phyloP scores from a whole-genome alignment of 2,113 vertebrate species.

The Agapornis roseicollis region DNA sequence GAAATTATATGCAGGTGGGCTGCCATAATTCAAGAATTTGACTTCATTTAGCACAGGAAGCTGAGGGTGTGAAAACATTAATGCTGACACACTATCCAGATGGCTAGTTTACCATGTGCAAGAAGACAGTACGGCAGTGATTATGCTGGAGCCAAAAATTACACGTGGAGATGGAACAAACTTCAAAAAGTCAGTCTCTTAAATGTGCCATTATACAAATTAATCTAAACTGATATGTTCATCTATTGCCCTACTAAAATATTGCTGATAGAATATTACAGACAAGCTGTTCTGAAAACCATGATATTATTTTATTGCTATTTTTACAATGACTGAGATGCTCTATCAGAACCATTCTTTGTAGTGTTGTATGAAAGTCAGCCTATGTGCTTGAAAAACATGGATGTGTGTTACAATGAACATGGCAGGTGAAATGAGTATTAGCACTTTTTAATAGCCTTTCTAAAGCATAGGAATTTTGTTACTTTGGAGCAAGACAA shows the following conservation, averaged over 20 bases:
- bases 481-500: not conserved
- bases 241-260: slow-evolving; percentile 46
- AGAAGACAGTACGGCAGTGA: slow-evolving; percentile 64
- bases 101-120: slow-evolving; percentile 72
- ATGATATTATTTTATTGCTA: not conserved
- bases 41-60: slow-evolving; percentile 70
- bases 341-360: not conserved
- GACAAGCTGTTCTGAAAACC: slow-evolving; percentile 35
- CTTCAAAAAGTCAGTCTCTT: slow-evolving; percentile 64
- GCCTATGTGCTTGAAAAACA: not conserved
- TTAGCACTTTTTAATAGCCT: not conserved
- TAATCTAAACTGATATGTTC: slow-evolving; percentile 51
- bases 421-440: not conserved
- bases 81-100: slow-evolving; percentile 73
- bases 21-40: slow-evolving; percentile 68
- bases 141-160: slow-evolving; percentile 66
- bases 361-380: not conserved
- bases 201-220: slow-evolving; percentile 56
- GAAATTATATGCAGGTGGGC: slow-evolving; percentile 65
- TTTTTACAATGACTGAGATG: not conserved
- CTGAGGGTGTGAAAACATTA: slow-evolving; percentile 72
- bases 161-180: slow-evolving; percentile 67
- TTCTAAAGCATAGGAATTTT: not conserved
- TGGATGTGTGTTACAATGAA: not conserved
- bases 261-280: slow-evolving; percentile 9